A percentile compares a stretch with the other conserved stretches of the same genome.
Evolutionary conservation across 2,888 invertebrate species (phyloP).

Genomic region (Eurytoma californica): DNA sequence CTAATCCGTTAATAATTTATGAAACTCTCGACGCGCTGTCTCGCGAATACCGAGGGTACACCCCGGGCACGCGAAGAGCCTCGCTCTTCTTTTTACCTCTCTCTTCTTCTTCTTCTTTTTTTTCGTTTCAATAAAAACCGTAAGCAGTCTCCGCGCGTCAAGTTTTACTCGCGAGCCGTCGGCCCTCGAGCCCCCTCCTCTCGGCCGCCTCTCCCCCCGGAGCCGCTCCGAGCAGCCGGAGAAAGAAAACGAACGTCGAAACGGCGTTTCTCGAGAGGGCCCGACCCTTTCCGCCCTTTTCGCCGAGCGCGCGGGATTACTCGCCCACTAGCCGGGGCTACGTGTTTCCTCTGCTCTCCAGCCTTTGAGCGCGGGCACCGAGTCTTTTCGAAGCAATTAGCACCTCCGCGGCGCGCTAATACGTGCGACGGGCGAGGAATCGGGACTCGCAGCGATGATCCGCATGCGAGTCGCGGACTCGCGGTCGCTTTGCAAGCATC

Average conservation of each 20-base stretch:
- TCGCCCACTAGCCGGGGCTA: slow-evolving; percentile 8
- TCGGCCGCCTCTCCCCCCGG: background rate
- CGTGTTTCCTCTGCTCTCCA: slow-evolving; percentile 20
- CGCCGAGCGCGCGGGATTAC: slow-evolving; percentile 47
- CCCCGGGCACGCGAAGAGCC: background rate
- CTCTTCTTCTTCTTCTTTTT: background rate
- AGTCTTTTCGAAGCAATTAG: slow-evolving; percentile 24
- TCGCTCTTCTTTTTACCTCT: no score
- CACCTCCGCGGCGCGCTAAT: slow-evolving; percentile 34
- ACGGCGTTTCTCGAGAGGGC: slow-evolving; percentile 23
- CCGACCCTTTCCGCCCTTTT: slow-evolving; percentile 51
- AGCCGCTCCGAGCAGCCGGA: background rate
- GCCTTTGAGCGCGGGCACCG: slow-evolving; percentile 1
- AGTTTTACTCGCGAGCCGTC: slow-evolving; percentile 16
- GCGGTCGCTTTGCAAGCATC: no score
- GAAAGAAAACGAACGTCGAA: slow-evolving; percentile 15
- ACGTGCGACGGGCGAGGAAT: slow-evolving; percentile 11
- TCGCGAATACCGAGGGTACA: slow-evolving; percentile 7
- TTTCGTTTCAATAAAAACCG: slow-evolving; percentile 10
- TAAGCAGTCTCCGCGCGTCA: slow-evolving; percentile 2
- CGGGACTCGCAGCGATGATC: no score
- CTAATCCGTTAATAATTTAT: slow-evolving; percentile 52
- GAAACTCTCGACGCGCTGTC: slow-evolving; percentile 12
- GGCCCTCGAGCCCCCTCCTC: slow-evolving; percentile 3
- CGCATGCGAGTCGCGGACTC: no score